Base-by-base conservation (phyloP, 2,797 vertebrate species). In the Myoxocephalus aenaeus region DNA sequence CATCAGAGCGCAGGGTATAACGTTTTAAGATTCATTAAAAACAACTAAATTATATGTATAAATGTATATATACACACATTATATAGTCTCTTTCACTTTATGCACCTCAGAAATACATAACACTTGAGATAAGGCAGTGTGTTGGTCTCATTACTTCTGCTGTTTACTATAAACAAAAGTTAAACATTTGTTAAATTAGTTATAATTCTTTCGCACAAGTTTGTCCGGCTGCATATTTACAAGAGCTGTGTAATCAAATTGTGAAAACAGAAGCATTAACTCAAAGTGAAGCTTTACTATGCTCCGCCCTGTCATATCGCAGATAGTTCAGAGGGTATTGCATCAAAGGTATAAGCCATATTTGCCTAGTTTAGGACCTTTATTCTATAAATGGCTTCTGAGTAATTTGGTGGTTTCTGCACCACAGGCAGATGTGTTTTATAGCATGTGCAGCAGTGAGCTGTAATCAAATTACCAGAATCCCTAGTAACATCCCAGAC, bases 401-500 rank as follows among this genome's bases (percentile, higher is more conserved):
- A 74, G 71, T 73, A 54, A 27, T 70, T 74, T 83, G 64, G 50
- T 56, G 59, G 74, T 79, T 81, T 75, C 51, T 67, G 7, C 73
- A 75, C 74, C 80, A 67, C 82, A 78, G 72, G 61, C 79, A 84
- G 71, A 75, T 84, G 77, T 79, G 73, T 84, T 87, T 86, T 81
- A 83, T 58, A 51, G 76, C 75, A 65, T 38, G 53, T 42, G 32
- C 68, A 80, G 44, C 76, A 79, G 59, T 63, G 70, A 75, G 78
- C 73, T 86, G 79, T 83, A 85, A 89, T 89, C 82, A 84, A 65
- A 80, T 79, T 72, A 63, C 59, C 58, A 76, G 64, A 70, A 79
- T 79, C 72, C 72, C 10, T 32, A 84, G 65, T 65, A 67, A 77
- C 70, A 81, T 83, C 80, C 70, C 50, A 78, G 71, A 88, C 80